Conservation (phyloP, 2,113 vertebrate species). For the Sander lucioperca region DNA sequence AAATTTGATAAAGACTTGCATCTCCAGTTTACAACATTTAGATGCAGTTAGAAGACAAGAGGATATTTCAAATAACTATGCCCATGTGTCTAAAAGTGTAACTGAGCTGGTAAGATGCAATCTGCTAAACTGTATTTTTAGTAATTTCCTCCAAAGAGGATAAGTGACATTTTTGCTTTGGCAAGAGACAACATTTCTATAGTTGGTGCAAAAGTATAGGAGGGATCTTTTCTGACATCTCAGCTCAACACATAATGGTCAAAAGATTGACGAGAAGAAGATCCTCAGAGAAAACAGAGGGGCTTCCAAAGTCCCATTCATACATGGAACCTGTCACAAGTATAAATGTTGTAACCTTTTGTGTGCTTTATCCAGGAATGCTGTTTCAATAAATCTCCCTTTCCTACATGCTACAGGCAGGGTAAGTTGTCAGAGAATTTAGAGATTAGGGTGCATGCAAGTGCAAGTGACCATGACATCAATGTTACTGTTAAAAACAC, state of each 20-base stretch:
- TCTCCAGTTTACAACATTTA: background rate
- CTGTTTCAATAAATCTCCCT: slow-evolving; percentile 22
- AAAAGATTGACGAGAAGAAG: slow-evolving; percentile 42
- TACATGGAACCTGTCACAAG: slow-evolving; percentile 27
- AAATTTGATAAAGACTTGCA: background rate
- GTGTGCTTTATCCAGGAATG: slow-evolving; percentile 11
- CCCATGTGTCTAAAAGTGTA: slow-evolving; percentile 33
- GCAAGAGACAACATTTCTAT: slow-evolving; percentile 9
- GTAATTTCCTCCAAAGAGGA: slow-evolving; percentile 1
- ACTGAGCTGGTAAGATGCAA: slow-evolving; percentile 34
- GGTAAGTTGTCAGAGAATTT: background rate
- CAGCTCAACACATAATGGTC: slow-evolving; percentile 34
- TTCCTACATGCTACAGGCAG: background rate
- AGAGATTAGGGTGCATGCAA: background rate
- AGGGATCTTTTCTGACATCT: background rate
- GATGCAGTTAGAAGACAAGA: background rate
- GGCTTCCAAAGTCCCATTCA: slow-evolving; percentile 11
- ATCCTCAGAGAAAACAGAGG: slow-evolving; percentile 33
- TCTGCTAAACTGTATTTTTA: slow-evolving; percentile 12
- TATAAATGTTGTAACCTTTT: slow-evolving; percentile 48
- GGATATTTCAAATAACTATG: slow-evolving; percentile 17
- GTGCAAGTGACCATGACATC: too few relatives aligned
- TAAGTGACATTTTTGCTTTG: slow-evolving; percentile 7
- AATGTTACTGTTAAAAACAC: background rate
- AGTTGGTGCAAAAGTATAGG: background rate